Evolutionary conservation across 1,140 invertebrate genomes (phyloP), one percentile per base, ranked within the genome.

Genomic region (Adelges cooleyi): DNA sequence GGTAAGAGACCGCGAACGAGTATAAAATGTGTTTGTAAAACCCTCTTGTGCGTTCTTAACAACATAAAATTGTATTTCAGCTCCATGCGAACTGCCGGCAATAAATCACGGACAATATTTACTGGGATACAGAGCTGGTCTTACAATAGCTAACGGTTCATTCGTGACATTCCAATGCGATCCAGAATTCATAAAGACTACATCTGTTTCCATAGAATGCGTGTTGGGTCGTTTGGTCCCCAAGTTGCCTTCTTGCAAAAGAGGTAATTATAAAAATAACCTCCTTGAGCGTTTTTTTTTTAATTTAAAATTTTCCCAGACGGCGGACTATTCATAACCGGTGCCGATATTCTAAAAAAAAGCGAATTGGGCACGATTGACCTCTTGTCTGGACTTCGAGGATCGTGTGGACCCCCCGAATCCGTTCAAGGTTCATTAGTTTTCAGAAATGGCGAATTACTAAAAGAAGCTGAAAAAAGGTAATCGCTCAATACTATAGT

Each of bases 71-170:
- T 23, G 54, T 3, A 3, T 52, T 65, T 50, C 11, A 71, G 71
- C 85, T 13, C 85, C 87, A 0, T 91, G 88, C 71, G 80, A 84
- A 33, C 76, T 91, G 9, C 87, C 87, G 1, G 74, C 80, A 1
- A 82, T 91, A 20, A 75, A 79, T 9, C 80, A 87, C 46, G 86
- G 87, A 0, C 81, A 84, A 22, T 91, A 91, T 71, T 77, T 84
- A 68, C 80, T 82, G 5, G 86, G 87, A 0, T 90, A 89, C 75
- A 75, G 87, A 44, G 79, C 84, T 8, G 87, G 87, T 3, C 76
- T 89, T 1, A 87, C 85, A 0, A 87, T 90, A 23, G 85, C 84
- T 1, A 86, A 90, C 71, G 87, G 86, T 0, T 85, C 86, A 2
- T 79, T 79, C 1, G 83, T 87, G 0, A 79, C 76, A 52, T 83